Conservation (phyloP, 2,797 vertebrate genomes). For the Coreius guichenoti region DNA sequence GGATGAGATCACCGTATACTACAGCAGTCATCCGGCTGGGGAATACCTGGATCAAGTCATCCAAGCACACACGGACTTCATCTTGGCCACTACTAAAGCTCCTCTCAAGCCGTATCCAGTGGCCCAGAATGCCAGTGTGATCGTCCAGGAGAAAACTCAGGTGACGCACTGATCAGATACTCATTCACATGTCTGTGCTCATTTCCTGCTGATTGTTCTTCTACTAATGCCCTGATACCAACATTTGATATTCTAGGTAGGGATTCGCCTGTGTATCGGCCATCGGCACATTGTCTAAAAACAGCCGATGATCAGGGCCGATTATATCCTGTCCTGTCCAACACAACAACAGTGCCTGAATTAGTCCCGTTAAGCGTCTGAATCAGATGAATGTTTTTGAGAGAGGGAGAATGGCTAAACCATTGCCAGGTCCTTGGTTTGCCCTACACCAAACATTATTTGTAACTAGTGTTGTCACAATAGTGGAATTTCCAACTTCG, state of each 20-base stretch:
- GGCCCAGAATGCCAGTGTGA: slow-evolving; percentile 78
- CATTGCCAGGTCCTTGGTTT: no score
- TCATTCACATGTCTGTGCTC: background rate
- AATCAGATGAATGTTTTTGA: no score
- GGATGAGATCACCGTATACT: slow-evolving; percentile 93
- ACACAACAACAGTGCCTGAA: no score
- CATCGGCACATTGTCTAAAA: background rate
- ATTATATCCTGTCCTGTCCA: background rate
- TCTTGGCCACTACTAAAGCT: slow-evolving; percentile 92
- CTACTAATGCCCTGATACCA: background rate
- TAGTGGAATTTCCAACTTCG: no score
- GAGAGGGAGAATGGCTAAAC: no score
- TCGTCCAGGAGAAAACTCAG: slow-evolving; percentile 92
- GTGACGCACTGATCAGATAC: slow-evolving; percentile 71
- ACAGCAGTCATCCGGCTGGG: slow-evolving; percentile 82
- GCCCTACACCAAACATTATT: no score
- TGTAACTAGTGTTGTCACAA: no score
- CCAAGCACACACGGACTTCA: slow-evolving; percentile 89
- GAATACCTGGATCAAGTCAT: slow-evolving; percentile 91
- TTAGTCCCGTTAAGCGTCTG: no score
- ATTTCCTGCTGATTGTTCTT: background rate
- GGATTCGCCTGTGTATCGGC: background rate
- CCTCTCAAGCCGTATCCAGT: slow-evolving; percentile 87
- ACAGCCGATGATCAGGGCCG: no score
- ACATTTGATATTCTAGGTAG: background rate